phyloP scores from a whole-genome alignment of 2,888 invertebrate species.

The Epinotia bilunana region DNA sequence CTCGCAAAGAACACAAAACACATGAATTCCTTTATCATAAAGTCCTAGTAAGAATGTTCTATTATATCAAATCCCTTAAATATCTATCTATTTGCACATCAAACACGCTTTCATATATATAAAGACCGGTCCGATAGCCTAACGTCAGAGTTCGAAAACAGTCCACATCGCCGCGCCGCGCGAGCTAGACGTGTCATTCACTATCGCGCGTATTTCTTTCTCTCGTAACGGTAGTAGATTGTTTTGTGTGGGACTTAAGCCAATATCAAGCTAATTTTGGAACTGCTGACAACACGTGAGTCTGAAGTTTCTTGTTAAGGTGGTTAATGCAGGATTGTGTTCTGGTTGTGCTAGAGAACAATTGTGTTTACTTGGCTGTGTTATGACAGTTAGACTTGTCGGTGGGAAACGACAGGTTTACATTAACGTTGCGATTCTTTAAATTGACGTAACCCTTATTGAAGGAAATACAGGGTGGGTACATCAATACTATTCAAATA shows the following conservation, averaged over 20 bases:
- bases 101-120: constrained; percentile 11
- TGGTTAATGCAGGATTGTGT: background rate
- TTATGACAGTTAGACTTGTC: background rate
- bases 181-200: background rate
- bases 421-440: background rate
- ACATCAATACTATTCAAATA: too few species aligned
- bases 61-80: background rate
- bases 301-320: constrained; percentile 1
- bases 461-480: background rate
- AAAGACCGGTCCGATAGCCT: background rate
- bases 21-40: too few species aligned
- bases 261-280: constrained; percentile 19
- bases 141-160: background rate
- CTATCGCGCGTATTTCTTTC: background rate
- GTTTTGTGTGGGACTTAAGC: background rate
- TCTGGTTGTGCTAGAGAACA: background rate
- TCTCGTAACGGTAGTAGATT: constrained; percentile 7
- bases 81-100: constrained; percentile 1
- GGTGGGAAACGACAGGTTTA: background rate
- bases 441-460: background rate
- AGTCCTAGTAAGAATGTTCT: background rate
- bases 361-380: background rate
- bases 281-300: constrained; percentile 12
- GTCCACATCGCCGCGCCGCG: background rate
- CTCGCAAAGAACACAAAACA: too few species aligned